A percentile compares a stretch with the other conserved stretches of the same genome.
Evolutionary conservation across 1,140 invertebrate species (phyloP).

Genomic region (Drosophila littoralis): DNA sequence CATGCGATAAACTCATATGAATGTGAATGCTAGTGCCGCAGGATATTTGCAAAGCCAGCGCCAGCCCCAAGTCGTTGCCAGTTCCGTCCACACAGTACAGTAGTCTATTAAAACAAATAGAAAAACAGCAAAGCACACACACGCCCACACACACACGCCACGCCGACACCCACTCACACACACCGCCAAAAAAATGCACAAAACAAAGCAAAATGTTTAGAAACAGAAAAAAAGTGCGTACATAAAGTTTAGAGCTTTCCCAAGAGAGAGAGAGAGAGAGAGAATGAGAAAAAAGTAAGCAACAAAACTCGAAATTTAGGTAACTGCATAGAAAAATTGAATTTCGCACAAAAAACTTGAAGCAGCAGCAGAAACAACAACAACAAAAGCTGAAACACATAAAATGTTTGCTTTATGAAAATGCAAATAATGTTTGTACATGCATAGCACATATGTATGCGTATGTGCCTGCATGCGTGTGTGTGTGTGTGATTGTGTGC

Average conservation of each 20-base stretch:
- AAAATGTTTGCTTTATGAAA: slow-evolving; percentile 51
- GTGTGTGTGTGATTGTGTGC: slow-evolving; percentile 8
- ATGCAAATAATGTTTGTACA: slow-evolving; percentile 51
- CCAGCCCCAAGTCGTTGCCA: slow-evolving; percentile 24
- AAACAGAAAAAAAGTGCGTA: slow-evolving; percentile 38
- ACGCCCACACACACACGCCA: slow-evolving; percentile 19
- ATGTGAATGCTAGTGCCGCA: slow-evolving; percentile 56
- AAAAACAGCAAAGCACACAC: slow-evolving; percentile 36
- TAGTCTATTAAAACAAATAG: slow-evolving; percentile 78
- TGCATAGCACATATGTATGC: neutral
- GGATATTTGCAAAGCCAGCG: slow-evolving; percentile 73
- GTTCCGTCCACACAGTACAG: slow-evolving; percentile 26
- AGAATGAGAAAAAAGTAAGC: slow-evolving; percentile 20
- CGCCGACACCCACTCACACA: slow-evolving; percentile 7
- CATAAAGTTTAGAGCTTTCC: slow-evolving; percentile 47
- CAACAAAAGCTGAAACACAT: slow-evolving; percentile 29
- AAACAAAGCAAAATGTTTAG: slow-evolving; percentile 1
- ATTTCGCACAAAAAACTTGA: slow-evolving; percentile 57
- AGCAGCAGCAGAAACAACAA: slow-evolving; percentile 43
- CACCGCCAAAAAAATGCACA: no score
- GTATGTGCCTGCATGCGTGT: slow-evolving; percentile 6
- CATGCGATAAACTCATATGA: slow-evolving; percentile 74
- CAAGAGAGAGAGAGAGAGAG: neutral
- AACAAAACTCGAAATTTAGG: slow-evolving; percentile 65
- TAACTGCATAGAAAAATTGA: slow-evolving; percentile 77